Evolutionary conservation across 2,888 invertebrate species (phyloP), one percentile per base, ranked within the genome.

Genomic region (Selenia dentaria): DNA sequence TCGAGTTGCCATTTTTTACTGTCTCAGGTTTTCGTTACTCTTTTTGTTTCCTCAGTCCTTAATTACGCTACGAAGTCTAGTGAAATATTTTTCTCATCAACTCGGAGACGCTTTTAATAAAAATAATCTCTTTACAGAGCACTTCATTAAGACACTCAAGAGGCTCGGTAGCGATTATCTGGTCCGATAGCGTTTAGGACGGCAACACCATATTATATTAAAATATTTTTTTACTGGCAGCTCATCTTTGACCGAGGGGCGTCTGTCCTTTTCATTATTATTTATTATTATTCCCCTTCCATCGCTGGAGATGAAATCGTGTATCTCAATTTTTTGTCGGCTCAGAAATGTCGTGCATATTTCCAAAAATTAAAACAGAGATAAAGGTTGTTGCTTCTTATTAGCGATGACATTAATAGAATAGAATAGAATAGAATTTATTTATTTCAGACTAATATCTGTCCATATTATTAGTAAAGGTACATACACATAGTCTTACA

Each of bases 131-230:
- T 74, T 73, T 62, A 66, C 64, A 71, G 70, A 76, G 75, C 79
- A 81, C 82, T 86, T 85, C 82, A 83, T 87, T 85, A 85, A 78
- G 78, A 75, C 67, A 64, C 77, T 79, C 77, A 71, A 75, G 79
- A 72, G 79, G 80, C 82, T 80, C 68, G 69, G 61, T 67, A 64
- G 77, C 74, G 83, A 85, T 87, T 86, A 87, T 80, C 80, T 72
- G 70, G 67, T 59, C 64, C 68, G 81, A 85, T 84, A 83, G 63
- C 80, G 78, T 81, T 76, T 68, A 76, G 65, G 65, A 69, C 59
- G 70, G 75, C 74, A 78, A 79, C 79, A 79, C 73, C 74, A 77
- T 79, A 79, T 80, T 80, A 76, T 74, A 79, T 76, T 79, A 75
- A 79, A 75, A 68, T 72, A 70, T 71, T 75, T 79, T n/a, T 74